phyloP scores from a whole-genome alignment of 2,113 vertebrate species.

The Amia ocellicauda region DNA sequence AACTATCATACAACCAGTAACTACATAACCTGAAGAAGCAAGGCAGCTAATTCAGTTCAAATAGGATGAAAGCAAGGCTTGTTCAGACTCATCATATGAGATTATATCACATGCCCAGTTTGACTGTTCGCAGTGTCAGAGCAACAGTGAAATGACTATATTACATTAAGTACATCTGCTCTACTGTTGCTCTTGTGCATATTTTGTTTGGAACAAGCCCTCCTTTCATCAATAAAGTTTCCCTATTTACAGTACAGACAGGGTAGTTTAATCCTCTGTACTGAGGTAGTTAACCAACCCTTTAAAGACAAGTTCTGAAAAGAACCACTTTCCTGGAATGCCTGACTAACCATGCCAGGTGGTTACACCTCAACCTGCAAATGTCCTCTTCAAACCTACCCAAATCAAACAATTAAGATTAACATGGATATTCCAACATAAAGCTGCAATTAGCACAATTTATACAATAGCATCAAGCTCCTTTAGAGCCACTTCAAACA shows the following conservation, averaged over 20 bases:
- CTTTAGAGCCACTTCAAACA: constrained; percentile 76
- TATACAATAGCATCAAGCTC: constrained; percentile 79
- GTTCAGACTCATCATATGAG: constrained; percentile 95
- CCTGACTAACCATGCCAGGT: constrained; percentile 99
- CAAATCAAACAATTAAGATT: constrained; percentile 90
- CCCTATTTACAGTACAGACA: constrained; percentile 99
- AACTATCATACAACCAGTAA: constrained; percentile 99
- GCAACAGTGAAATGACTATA: constrained; percentile 89
- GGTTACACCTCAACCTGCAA: constrained; percentile 99
- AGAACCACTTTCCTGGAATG: constrained; percentile 99
- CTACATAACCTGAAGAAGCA: constrained; percentile 99
- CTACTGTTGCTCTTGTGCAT: constrained; percentile 95
- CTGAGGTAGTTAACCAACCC: constrained; percentile 94
- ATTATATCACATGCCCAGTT: constrained; percentile 88
- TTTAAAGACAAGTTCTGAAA: constrained; percentile 99
- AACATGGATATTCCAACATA: constrained; percentile 81
- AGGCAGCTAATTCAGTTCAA: constrained; percentile 98
- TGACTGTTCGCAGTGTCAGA: constrained; percentile 92
- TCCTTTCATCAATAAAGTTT: constrained; percentile 99
- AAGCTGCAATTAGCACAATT: constrained; percentile 72
- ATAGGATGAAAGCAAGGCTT: constrained; percentile 98
- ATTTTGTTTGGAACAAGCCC: constrained; percentile 92
- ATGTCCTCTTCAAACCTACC: constrained; percentile 87
- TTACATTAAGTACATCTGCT: constrained; percentile 94
- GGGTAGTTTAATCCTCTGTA: constrained; percentile 99